phyloP scores from a whole-genome alignment of 2,888 invertebrate species.

The Bombyx huttoni region DNA sequence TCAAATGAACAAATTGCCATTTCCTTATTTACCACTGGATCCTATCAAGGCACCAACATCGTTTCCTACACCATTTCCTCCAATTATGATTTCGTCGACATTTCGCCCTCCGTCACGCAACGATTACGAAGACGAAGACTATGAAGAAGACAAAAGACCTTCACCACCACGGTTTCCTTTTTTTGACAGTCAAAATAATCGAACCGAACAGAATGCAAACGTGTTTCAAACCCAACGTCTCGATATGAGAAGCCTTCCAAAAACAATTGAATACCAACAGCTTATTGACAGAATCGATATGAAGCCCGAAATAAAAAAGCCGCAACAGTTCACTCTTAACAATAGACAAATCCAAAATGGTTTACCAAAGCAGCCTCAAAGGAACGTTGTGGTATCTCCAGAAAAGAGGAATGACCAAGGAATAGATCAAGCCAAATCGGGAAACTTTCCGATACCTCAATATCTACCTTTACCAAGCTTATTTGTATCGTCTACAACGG shows the following conservation, averaged over 20 bases:
- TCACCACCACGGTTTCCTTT: slow-evolving; percentile 12
- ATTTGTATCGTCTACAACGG: slow-evolving; percentile 51
- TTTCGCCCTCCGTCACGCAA: slow-evolving; percentile 25
- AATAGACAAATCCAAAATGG: slow-evolving; percentile 14
- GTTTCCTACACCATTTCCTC: slow-evolving; percentile 43
- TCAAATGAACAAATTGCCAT: slow-evolving; percentile 40
- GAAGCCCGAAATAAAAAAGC: slow-evolving; percentile 37
- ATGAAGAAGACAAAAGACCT: slow-evolving; percentile 20
- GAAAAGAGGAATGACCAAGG: slow-evolving; percentile 38
- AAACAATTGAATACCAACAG: slow-evolving; percentile 27
- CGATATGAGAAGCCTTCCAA: slow-evolving; percentile 28
- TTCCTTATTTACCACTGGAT: slow-evolving; percentile 44
- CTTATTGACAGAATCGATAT: slow-evolving; percentile 47
- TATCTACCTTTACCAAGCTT: slow-evolving; percentile 39
- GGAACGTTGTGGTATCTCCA: slow-evolving; percentile 42
- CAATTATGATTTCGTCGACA: slow-evolving; percentile 34
- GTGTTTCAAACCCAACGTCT: slow-evolving; percentile 19
- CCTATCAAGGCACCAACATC: slow-evolving; percentile 38
- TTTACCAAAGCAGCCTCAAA: slow-evolving; percentile 27
- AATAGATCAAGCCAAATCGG: slow-evolving; percentile 39
- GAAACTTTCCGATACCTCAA: slow-evolving; percentile 31
- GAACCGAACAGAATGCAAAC: slow-evolving; percentile 20
- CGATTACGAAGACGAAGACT: slow-evolving; percentile 30
- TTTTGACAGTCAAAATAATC: slow-evolving; percentile 20
- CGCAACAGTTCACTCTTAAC: slow-evolving; percentile 21